Conservation (phyloP, 2,113 vertebrate genomes). For the Microtus oregoni region DNA sequence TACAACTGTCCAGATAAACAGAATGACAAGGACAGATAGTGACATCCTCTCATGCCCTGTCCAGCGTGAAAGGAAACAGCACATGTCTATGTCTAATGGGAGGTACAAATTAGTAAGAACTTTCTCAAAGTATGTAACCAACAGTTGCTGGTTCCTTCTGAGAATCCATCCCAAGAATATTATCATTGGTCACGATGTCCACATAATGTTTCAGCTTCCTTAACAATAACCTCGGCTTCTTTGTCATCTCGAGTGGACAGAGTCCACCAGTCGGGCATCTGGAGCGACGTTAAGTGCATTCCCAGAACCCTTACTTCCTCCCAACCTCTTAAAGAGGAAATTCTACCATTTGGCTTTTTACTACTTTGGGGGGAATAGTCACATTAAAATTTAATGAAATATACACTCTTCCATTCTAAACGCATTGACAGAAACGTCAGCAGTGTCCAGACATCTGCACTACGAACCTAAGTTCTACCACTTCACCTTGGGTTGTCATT, state of each 20-base stretch:
- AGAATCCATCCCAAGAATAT: constrained; percentile 23
- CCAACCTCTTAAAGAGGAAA: constrained; percentile 15
- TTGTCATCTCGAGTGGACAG: not conserved
- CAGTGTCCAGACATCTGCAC: not conserved
- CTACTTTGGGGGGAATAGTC: not conserved
- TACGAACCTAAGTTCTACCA: not conserved
- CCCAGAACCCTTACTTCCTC: constrained; percentile 40
- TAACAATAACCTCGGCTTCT: not conserved
- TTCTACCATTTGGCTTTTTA: not conserved
- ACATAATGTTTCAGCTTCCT: not conserved
- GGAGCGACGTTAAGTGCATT: constrained; percentile 24
- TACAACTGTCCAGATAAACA: not conserved
- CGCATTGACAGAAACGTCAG: not conserved
- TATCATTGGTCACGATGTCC: not conserved
- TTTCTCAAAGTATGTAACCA: not conserved
- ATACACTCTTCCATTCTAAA: not conserved
- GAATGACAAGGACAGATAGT: not conserved
- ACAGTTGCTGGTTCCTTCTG: constrained; percentile 37
- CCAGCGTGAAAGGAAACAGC: not conserved
- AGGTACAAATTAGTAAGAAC: not conserved
- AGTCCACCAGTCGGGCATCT: not conserved
- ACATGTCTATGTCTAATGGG: not conserved
- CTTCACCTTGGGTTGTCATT: not conserved
- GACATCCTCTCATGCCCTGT: no score
- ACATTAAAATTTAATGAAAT: constrained; percentile 34